Conservation (phyloP, 2,113 vertebrate genomes). For the Brachionichthys hirsutus region DNA sequence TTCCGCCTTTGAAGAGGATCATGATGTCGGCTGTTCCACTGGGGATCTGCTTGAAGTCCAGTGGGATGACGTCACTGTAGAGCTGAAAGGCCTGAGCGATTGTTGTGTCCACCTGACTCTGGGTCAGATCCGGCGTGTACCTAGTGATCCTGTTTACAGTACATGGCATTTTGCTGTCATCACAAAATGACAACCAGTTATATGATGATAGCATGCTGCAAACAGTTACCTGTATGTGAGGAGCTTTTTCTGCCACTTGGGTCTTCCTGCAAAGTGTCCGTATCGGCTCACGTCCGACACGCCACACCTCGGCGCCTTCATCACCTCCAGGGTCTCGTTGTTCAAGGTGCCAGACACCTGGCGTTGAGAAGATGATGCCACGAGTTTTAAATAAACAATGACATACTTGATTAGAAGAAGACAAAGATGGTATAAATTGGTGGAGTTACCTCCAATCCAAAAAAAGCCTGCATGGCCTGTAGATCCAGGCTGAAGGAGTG, state of each 20-base stretch:
- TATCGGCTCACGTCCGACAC: constrained; percentile 74
- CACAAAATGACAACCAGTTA: too few relatives aligned
- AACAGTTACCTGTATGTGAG: constrained; percentile 76
- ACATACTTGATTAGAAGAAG: too few relatives aligned
- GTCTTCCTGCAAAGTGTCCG: constrained; percentile 70
- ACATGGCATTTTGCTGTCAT: not conserved
- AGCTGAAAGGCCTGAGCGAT: constrained; percentile 71
- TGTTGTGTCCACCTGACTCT: constrained; percentile 59
- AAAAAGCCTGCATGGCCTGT: constrained; percentile 75
- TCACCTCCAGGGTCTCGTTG: constrained; percentile 64
- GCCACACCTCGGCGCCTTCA: constrained; percentile 74
- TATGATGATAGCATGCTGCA: too few relatives aligned
- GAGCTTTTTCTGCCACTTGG: constrained; percentile 75
- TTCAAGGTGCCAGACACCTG: constrained; percentile 72
- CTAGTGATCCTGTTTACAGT: constrained; percentile 64
- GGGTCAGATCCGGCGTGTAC: constrained; percentile 69
- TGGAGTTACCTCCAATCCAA: constrained; percentile 64
- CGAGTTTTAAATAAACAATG: too few relatives aligned
- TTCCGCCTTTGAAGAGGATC: constrained; percentile 72
- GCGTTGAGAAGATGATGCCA: not conserved
- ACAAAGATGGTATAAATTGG: too few relatives aligned
- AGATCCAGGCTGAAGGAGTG: constrained; percentile 54
- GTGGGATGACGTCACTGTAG: constrained; percentile 75
- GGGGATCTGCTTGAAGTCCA: constrained; percentile 71
- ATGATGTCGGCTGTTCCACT: constrained; percentile 71